Evolutionary conservation across 2,113 vertebrate genomes (phyloP), one percentile per base, ranked within the genome.

Genomic region (Fulmarus glacialis): DNA sequence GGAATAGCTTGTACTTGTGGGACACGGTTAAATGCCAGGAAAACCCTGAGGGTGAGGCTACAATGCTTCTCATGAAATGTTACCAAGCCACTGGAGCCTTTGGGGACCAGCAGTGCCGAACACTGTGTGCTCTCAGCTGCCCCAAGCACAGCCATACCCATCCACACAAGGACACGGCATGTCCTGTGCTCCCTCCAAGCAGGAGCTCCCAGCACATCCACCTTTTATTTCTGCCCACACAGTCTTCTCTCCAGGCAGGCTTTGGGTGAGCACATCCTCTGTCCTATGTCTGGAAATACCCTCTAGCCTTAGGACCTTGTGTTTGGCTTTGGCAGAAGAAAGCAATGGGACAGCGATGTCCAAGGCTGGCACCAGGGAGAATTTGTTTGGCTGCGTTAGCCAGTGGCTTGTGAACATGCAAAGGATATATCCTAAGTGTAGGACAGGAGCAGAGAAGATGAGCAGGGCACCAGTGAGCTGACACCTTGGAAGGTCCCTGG

Each of bases 1-100:
- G 85, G 87, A 90, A 62, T 55, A 85, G 66, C 85, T 86, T 75
- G 78, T 91, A 2, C 82, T 79, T 80, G 78, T 48, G 82, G 77
- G 84, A 56, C 58, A 32, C 64, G 55, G 29, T 74, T 43, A 42
- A 45, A 43, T 7, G 47, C 77, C 87, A 87, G 73, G 67, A 88
- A 47, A 82, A 32, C 62, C 40, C 27, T 62, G 72, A 80, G 89
- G 68, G 32, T 71, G 73, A 91, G 56, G 81, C 81, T 67, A 13
- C 60, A 59, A 4, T 7, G 9, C 34, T 85, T 60, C 60, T 85
- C 16, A 2, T 3, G 73, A 84, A 89, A 71, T 55, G 56, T 74
- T 67, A 63, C 62, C 71, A 36, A 83, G 48, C 32, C 53, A 20
- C 53, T 43, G 85, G 70, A 85, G 53, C 27, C 38, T 45, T 56